Evolutionary conservation across 53 echinoderm and acorn worm genomes (phyloP).

Genomic region (Temnopleurus reevesii): DNA sequence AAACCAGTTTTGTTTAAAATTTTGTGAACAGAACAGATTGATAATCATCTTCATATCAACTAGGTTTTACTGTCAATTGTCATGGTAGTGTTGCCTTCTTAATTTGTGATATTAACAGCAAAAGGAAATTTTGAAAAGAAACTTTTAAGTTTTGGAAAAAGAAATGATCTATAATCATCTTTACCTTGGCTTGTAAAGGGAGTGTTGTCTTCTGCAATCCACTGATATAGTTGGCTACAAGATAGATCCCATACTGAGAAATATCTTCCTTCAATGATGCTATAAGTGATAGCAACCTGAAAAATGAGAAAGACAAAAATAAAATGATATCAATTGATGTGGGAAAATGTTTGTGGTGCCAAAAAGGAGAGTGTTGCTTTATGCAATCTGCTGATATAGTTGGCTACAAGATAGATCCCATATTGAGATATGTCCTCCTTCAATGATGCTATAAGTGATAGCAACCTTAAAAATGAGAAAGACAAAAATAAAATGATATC

Average conservation of each 20-base stretch:
- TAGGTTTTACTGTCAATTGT: too few relatives aligned
- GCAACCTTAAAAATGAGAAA: background rate
- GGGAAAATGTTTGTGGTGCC: too few relatives aligned
- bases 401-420: conserved; percentile 42
- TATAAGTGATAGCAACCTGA: conserved; percentile 44
- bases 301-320: background rate
- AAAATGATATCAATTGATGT: background rate
- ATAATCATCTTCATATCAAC: too few relatives aligned
- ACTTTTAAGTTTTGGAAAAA: too few relatives aligned
- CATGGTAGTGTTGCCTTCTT: too few relatives aligned
- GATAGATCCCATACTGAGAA: conserved; percentile 44
- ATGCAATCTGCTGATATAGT: conserved; percentile 56
- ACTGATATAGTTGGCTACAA: conserved; percentile 55
- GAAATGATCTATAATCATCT: too few relatives aligned
- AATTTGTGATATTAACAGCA: too few relatives aligned
- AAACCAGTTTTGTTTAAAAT: too few relatives aligned
- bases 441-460: conserved; percentile 50
- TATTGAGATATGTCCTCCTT: conserved; percentile 48
- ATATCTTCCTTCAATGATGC: conserved; percentile 51
- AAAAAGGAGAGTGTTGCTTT: conserved; percentile 44
- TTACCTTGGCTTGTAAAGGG: conserved; percentile 55
- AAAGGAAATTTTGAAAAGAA: too few relatives aligned
- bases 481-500: background rate
- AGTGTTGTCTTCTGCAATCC: conserved; percentile 52
- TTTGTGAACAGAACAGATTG: too few relatives aligned